phyloP scores from a whole-genome alignment of 2,113 vertebrate species.

The Pseudorhombus dupliciocellatus region DNA sequence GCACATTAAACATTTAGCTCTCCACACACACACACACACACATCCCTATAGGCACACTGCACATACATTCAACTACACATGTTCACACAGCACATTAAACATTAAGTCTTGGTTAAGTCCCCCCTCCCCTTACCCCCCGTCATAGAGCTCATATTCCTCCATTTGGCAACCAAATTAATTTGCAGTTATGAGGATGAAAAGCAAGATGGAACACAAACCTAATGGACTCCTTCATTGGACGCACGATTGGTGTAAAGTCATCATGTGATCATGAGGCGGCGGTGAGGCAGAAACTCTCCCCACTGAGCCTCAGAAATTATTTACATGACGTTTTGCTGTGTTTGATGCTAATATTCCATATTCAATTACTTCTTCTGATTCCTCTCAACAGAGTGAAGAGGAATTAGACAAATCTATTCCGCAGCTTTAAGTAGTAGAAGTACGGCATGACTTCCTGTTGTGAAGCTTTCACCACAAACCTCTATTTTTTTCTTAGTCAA shows the following conservation, averaged over 20 bases:
- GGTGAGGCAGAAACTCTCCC: background rate
- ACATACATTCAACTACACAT: constrained; percentile 9
- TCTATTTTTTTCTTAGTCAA: no score
- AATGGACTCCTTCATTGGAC: constrained; percentile 25
- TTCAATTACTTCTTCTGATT: no score
- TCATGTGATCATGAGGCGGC: background rate
- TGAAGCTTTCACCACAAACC: no score
- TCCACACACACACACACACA: constrained; percentile 5
- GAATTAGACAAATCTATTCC: no score
- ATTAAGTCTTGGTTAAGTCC: constrained; percentile 40
- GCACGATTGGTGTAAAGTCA: background rate
- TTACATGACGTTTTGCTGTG: constrained; percentile 9
- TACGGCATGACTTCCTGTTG: no score
- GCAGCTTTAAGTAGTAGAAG: no score
- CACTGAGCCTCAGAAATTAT: background rate
- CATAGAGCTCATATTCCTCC: constrained; percentile 5
- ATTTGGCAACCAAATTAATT: constrained; percentile 27
- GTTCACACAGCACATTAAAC: constrained; percentile 36
- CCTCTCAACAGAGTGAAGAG: no score
- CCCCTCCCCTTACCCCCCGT: background rate
- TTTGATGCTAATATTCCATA: background rate
- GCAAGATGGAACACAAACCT: constrained; percentile 7
- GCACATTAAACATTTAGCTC: constrained; percentile 48
- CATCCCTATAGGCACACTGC: background rate
- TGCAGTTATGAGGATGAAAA: constrained; percentile 17